These are phyloP conservation scores for Hyposmocoma kahamanoa DNA, from an alignment of 1,140 invertebrate species.

Conservation along the genomic window DNA sequence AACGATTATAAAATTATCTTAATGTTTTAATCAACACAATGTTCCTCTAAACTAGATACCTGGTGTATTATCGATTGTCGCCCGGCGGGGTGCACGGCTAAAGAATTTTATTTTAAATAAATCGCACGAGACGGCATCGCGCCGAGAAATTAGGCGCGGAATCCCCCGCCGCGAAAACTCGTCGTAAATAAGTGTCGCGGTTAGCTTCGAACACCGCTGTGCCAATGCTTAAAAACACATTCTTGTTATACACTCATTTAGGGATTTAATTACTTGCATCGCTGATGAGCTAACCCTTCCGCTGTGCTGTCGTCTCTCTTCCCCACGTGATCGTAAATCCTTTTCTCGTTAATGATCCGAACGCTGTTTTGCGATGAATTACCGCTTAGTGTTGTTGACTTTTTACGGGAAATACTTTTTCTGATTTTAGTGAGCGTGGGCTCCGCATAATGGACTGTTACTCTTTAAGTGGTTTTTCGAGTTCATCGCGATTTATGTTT, in stretches of 20 bases:
- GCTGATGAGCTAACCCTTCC: conserved; percentile 32
- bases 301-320: conserved; percentile 19
- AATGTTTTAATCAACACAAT: conserved; percentile 48
- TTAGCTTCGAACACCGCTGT: conserved; percentile 26
- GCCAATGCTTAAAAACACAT: conserved; percentile 42
- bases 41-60: conserved; percentile 46
- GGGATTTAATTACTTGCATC: conserved; percentile 64
- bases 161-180: conserved; percentile 63
- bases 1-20: conserved; percentile 30
- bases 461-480: conserved; percentile 49
- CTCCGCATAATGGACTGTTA: conserved; percentile 42
- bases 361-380: conserved; percentile 50
- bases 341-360: conserved; percentile 51
- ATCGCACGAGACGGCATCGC: conserved; percentile 62
- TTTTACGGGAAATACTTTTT: conserved; percentile 44
- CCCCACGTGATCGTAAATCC: conserved; percentile 56
- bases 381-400: conserved; percentile 48
- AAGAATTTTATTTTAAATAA: conserved; percentile 65
- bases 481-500: conserved; percentile 46
- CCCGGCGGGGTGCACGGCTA: conserved; percentile 56
- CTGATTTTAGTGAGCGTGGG: conserved; percentile 40
- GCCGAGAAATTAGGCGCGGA: conserved; percentile 64
- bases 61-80: conserved; percentile 52
- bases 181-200: conserved; percentile 62
- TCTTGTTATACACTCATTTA: conserved; percentile 66